Evolutionary conservation across 2,888 invertebrate species (phyloP).

Genomic region (Polydrusus cervinus): DNA sequence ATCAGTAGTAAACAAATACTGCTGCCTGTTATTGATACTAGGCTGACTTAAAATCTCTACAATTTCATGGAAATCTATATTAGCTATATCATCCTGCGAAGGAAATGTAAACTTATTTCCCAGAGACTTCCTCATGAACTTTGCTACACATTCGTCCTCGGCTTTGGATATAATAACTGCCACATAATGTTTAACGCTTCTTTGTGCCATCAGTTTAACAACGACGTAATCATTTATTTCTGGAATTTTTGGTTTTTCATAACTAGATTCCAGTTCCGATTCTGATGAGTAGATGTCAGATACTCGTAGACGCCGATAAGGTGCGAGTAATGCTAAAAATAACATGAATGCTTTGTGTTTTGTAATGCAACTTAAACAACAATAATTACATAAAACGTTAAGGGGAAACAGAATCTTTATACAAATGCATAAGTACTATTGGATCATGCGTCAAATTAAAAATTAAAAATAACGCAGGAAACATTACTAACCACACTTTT

Average conservation of each 20-base stretch:
- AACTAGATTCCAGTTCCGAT: slow-evolving; percentile 7
- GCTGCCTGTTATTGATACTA: slow-evolving; percentile 49
- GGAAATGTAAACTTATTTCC: slow-evolving; percentile 51
- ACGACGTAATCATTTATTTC: slow-evolving; percentile 51
- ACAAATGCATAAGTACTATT: neutral
- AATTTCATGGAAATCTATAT: slow-evolving; percentile 47
- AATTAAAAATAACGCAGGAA: no score
- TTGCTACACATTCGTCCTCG: slow-evolving; percentile 48
- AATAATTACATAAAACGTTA: neutral
- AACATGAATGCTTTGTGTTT: neutral
- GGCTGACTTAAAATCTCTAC: slow-evolving; percentile 48
- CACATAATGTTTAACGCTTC: slow-evolving; percentile 49
- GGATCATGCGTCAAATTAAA: no score
- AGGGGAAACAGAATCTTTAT: neutral
- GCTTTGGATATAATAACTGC: slow-evolving; percentile 46
- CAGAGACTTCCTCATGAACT: slow-evolving; percentile 50
- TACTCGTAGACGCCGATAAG: slow-evolving; percentile 16
- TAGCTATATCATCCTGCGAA: slow-evolving; percentile 43
- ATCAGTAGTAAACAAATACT: slow-evolving; percentile 50
- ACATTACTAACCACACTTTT: no score
- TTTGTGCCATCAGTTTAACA: slow-evolving; percentile 44
- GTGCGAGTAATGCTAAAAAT: slow-evolving; percentile 3
- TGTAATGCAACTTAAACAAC: neutral
- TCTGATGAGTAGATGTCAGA: slow-evolving; percentile 22
- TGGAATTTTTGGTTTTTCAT: slow-evolving; percentile 32